These are phyloP conservation scores for Triplophysa yarkandensis DNA, from an alignment of 2,797 vertebrate species.

Conservation along the genomic window DNA sequence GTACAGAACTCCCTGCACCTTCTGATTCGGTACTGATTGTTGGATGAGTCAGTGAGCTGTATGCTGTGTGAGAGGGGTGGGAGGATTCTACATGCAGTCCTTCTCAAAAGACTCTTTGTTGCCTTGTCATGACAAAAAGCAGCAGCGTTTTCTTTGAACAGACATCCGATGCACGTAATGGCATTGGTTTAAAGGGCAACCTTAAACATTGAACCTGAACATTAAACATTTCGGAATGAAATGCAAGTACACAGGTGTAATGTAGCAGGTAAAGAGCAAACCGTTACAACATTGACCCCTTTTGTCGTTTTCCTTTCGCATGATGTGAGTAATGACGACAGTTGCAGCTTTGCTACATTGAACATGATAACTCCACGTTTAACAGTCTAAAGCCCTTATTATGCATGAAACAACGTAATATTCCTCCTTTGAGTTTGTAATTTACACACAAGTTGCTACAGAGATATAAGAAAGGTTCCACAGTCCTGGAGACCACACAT, in stretches of 20 bases:
- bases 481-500: too few species aligned
- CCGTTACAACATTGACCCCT: constrained; percentile 2
- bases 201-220: not conserved
- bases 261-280: not conserved
- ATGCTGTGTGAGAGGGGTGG: constrained; percentile 41
- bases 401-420: too few species aligned
- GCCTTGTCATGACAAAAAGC: constrained; percentile 24
- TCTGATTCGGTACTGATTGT: constrained; percentile 42
- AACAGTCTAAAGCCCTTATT: too few species aligned
- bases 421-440: too few species aligned
- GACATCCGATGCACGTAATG: constrained; percentile 10
- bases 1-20: constrained; percentile 33
- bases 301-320: not conserved
- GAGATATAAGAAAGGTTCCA: too few species aligned
- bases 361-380: too few species aligned
- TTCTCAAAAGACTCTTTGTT: constrained; percentile 41
- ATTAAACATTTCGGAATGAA: not conserved
- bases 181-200: not conserved
- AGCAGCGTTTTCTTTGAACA: constrained; percentile 12
- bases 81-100: constrained; percentile 32
- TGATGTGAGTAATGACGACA: not conserved
- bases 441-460: too few species aligned
- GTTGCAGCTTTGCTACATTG: not conserved
- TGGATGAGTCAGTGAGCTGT: constrained; percentile 38
- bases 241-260: not conserved